A percentile compares a stretch with the other conserved stretches of the same genome.
phyloP scores from a whole-genome alignment of 2,888 invertebrate genomes.

The Lepidonotus clava region DNA sequence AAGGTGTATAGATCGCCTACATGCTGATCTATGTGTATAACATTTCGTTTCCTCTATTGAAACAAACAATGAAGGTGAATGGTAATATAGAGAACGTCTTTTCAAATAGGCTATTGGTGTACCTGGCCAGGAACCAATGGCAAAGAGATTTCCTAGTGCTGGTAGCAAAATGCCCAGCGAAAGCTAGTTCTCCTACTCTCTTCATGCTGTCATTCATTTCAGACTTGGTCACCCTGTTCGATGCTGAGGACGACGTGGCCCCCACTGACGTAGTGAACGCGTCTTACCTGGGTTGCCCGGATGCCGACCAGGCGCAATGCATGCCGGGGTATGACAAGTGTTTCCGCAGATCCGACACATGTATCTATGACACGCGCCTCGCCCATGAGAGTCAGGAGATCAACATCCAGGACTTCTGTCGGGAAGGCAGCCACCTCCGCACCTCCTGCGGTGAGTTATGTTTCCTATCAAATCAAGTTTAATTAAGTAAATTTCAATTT shows the following conservation, averaged over 20 bases:
- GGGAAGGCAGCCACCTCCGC: constrained; percentile 55
- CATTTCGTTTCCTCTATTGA: too few species aligned
- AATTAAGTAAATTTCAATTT: too few species aligned
- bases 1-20: too few species aligned
- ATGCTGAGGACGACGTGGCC: neutral
- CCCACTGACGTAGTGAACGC: neutral
- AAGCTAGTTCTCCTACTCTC: too few species aligned
- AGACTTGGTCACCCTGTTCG: neutral
- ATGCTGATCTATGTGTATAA: too few species aligned
- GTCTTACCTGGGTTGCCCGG: neutral
- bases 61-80: too few species aligned
- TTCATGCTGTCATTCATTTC: neutral
- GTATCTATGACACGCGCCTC: constrained; percentile 45
- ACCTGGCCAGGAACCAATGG: too few species aligned
- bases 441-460: constrained; percentile 19
- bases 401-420: constrained; percentile 4
- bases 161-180: too few species aligned
- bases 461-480: too few species aligned
- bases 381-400: neutral
- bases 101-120: too few species aligned
- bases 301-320: constrained; percentile 19
- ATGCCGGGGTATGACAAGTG: constrained; percentile 22
- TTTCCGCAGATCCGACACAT: constrained; percentile 32
- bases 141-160: too few species aligned
- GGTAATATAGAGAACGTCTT: too few species aligned